phyloP scores from a whole-genome alignment of 2,888 invertebrate genomes.

The Epistrophe grossulariae region DNA sequence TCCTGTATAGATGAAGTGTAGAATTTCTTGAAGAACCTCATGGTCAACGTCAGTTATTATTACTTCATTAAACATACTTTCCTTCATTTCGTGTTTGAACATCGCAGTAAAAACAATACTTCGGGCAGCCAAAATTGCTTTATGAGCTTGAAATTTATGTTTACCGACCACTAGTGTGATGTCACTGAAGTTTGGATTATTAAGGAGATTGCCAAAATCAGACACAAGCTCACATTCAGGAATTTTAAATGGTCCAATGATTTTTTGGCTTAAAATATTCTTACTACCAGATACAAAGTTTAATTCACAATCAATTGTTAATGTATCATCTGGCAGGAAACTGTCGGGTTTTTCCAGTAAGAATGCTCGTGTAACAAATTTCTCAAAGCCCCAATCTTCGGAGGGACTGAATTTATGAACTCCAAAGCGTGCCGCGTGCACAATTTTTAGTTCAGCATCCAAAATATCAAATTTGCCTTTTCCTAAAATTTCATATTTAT shows the following conservation, averaged over 20 bases:
- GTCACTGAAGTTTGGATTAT: neutral
- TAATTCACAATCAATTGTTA: constrained; percentile 99
- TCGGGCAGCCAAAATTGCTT: neutral
- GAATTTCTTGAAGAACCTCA: neutral
- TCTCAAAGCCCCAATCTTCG: constrained; percentile 99
- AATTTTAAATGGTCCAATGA: neutral
- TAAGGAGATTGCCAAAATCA: neutral
- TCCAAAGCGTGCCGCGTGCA: no score
- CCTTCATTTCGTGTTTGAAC: neutral
- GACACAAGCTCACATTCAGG: neutral
- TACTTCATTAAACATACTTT: neutral
- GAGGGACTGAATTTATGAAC: neutral
- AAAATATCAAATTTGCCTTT: no score
- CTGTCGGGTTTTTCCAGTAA: constrained; percentile 99
- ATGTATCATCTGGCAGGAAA: constrained; percentile 98
- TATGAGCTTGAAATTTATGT: neutral
- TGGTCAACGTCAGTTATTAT: neutral
- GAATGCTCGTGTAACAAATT: constrained; percentile 99
- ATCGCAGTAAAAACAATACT: neutral
- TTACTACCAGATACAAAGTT: constrained; percentile 99
- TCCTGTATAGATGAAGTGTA: neutral
- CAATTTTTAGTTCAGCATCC: no score
- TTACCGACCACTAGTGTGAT: neutral
- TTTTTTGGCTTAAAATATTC: constrained; percentile 93
- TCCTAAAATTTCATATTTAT: neutral